These are phyloP conservation scores for Tolypeutes matacus DNA, from an alignment of 2,797 vertebrate genomes.

Conservation along the genomic window DNA sequence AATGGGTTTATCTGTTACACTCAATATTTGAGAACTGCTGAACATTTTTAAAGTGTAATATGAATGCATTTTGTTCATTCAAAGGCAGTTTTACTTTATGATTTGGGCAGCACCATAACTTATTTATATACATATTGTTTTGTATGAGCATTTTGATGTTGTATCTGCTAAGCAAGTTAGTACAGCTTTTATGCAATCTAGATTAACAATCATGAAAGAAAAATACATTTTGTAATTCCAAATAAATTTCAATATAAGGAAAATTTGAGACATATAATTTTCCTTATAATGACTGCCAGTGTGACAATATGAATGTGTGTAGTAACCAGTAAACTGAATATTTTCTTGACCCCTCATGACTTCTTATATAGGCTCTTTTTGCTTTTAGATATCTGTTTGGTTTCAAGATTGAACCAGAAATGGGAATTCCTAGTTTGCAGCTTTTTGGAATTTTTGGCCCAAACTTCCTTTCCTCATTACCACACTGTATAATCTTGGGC, in stretches of 20 bases:
- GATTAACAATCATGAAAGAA: slow-evolving; percentile 67
- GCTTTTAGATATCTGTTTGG: not conserved
- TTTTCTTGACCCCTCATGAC: not conserved
- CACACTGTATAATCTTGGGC: not conserved
- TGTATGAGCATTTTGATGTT: slow-evolving; percentile 69
- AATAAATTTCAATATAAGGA: slow-evolving; percentile 23
- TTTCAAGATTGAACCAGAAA: not conserved
- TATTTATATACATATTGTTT: slow-evolving; percentile 75
- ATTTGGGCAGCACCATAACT: slow-evolving; percentile 76
- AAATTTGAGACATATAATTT: slow-evolving; percentile 11
- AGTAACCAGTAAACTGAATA: not conserved
- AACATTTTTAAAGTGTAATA: slow-evolving; percentile 71
- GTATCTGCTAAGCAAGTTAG: slow-evolving; percentile 69
- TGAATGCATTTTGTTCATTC: slow-evolving; percentile 84
- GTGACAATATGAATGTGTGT: not conserved
- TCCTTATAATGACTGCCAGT: not conserved
- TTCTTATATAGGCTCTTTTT: not conserved
- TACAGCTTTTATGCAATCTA: slow-evolving; percentile 46
- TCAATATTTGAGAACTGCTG: slow-evolving; percentile 76
- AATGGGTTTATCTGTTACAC: slow-evolving; percentile 77
- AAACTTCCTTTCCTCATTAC: not conserved
- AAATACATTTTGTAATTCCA: slow-evolving; percentile 46
- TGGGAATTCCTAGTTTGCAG: not conserved
- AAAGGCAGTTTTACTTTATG: slow-evolving; percentile 85
- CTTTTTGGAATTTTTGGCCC: not conserved